Evolutionary conservation across 2,113 vertebrate genomes (phyloP), one percentile per base, ranked within the genome.

Genomic region (Pogonocichla stellata): DNA sequence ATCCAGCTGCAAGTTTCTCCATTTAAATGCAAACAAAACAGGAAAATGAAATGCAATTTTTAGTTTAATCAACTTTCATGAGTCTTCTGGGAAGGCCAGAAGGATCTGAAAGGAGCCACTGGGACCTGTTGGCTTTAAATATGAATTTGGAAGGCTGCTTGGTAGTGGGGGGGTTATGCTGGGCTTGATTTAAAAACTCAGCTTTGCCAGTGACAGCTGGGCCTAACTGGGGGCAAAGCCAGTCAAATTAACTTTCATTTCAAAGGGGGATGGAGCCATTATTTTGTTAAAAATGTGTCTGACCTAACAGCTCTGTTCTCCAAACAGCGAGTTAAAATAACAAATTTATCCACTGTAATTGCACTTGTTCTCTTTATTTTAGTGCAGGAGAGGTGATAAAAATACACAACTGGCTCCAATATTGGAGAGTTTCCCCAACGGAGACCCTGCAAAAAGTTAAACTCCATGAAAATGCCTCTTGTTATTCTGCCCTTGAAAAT

Each of bases 11-110:
- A 95, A 96, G 80, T 92, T 95, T 89, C 91, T 79, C 91, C 72
- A 84, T 96, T 97, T 95, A 96, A 93, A 92, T 96, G 72, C 79
- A 97, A 97, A 93, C 79, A 96, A 96, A 97, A 84, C 86, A 96
- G 57, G 86, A 62, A 97, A 91, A 93, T 95, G 92, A 96, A 95
- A 96, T 80, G 62, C 88, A 91, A 91, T 95, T 96, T 96, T 96
- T 85, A 78, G 66, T 95, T 97, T 96, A 97, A 97, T 97, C 95
- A 97, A 78, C 83, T 97, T 92, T 97, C 93, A 97, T 45, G 89
- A 81, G 86, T 74, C 91, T 97, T 92, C 67, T 95, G 90, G 93
- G 89, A 96, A 96, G 75, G 48, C 69, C 28, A 67, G 50, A 80
- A 94, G 78, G 71, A 92, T 61, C 89, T 91, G 65, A 84, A 83